Evolutionary conservation across 2,113 vertebrate genomes (phyloP), one percentile per base, ranked within the genome.

Genomic region (Halichoeres trimaculatus): DNA sequence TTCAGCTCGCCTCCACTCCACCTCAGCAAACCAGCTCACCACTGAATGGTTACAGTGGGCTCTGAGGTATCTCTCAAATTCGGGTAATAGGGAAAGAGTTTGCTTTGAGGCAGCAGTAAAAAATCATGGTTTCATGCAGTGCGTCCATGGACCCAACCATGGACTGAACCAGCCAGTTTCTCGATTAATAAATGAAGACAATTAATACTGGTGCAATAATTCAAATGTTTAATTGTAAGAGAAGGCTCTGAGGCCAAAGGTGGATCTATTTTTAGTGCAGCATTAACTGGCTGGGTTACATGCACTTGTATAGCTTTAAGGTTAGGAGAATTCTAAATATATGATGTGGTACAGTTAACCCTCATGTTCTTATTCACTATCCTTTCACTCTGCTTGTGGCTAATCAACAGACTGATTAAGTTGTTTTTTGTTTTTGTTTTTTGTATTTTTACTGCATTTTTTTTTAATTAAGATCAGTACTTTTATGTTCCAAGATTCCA

Each of bases 31-130:
- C 88, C 89, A 86, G 80, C 84, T 90, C 75, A 90, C 91, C 92
- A 80, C 90, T 40, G 4, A 82, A 91, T 91, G 92, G 91, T 92
- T 87, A 89, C 78, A 79, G 90, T 92, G 91, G 93, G 88, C 85
- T 88, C 84, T 87, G 84, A 85, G 85, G 89, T 70, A 85, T 85
- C 71, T 80, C 78, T 71, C 60, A 38, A 48, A 72, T 83, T 72
- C 74, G 45, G 60, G 83, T 73, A 81, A 69, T 76, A 79, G 68
- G 60, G 51, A 74, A 70, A 86, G 62, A 57, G 60, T 73, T 30
- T 72, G 57, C 68, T 34, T 71, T 64, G 10, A 66, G 50, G 34
- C 26, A 19, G 74, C 67, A 19, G 4, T 74, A 45, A 43, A 64
- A 24, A 62, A 24, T 50, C 23, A 51, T 58, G 43, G 30, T 17